phyloP scores from a whole-genome alignment of 2,888 invertebrate genomes.

The Eurois occulta region DNA sequence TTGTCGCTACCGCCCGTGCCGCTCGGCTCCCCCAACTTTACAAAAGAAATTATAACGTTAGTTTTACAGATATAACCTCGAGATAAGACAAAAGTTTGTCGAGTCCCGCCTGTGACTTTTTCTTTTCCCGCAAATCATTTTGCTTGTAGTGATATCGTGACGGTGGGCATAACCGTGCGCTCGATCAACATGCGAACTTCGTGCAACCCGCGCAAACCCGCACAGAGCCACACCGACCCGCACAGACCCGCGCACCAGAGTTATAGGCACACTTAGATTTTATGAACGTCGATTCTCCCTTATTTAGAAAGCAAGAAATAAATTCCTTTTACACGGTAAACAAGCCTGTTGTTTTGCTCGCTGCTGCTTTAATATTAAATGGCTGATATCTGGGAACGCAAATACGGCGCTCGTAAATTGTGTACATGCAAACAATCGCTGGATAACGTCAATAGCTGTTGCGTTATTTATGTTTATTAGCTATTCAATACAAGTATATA shows the following conservation, averaged over 20 bases:
- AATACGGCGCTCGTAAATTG: slow-evolving; percentile 39
- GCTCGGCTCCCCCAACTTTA: slow-evolving; percentile 6
- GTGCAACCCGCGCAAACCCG: slow-evolving; percentile 27
- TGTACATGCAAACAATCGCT: slow-evolving; percentile 33
- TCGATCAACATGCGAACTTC: slow-evolving; percentile 58
- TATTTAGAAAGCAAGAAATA: slow-evolving; percentile 61
- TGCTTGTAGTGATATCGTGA: slow-evolving; percentile 53
- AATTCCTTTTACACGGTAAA: slow-evolving; percentile 60
- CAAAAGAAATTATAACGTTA: slow-evolving; percentile 34
- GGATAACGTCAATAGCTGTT: slow-evolving; percentile 37
- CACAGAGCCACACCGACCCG: slow-evolving; percentile 2
- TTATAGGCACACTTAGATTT: slow-evolving; percentile 61
- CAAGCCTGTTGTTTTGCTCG: slow-evolving; percentile 52
- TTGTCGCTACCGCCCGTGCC: neutral
- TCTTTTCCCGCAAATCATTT: slow-evolving; percentile 51
- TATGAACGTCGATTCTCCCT: slow-evolving; percentile 64
- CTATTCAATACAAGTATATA: neutral
- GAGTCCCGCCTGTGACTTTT: slow-evolving; percentile 46
- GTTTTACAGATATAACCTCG: slow-evolving; percentile 42
- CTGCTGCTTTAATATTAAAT: slow-evolving; percentile 56
- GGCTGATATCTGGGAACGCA: slow-evolving; percentile 42
- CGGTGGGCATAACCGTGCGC: slow-evolving; percentile 31
- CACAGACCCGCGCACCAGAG: slow-evolving; percentile 36
- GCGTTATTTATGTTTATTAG: neutral
- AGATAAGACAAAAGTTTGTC: slow-evolving; percentile 55